Base-by-base conservation (phyloP, 2,113 vertebrate species). In the Accipiter cooperii region DNA sequence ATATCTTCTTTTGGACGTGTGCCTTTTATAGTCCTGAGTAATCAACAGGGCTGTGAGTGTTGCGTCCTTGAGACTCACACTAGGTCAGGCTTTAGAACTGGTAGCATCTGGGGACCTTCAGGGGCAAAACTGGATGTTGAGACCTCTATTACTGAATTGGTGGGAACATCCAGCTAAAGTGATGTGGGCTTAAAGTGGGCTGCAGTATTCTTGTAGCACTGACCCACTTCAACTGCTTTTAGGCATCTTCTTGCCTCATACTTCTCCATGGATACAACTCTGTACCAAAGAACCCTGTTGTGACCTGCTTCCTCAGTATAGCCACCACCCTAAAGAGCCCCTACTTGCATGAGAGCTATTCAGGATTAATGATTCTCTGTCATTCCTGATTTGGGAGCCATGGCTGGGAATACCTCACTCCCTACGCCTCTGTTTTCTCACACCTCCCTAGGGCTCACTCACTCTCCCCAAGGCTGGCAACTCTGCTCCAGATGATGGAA, bases 1-100 rank as follows among this genome's bases (percentile, higher is more conserved):
- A 0, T 22, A 63, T 31, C 61, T 64, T 36, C 57, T 54, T 12
- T 14, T 81, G 47, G n/a, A 29, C 15, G 11, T 0, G 1, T 54
- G 44, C 42, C 31, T 81, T 46, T 36, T 75, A 33, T 9, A 51
- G 46, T n/a, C 38, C 73, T 52, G 47, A 46, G 36, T 46, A 52
- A 33, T 66, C 42, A 33, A 3, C 5, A 49, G 29, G 46, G 33
- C 51, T 75, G 38, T 12, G 17, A 7, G 13, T 25, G 24, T 18
- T 74, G 54, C 2, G 3, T 46, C 71, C 83, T 34, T 42, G 40
- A 71, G 69, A 26, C 3, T 66, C 33, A 33, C 24, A 17, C 20
- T 63, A 63, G 47, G 64, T 55, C 63, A 84, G 63, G 28, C 26
- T 79, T 85, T 73, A 79, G 47, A 60, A 36, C 19, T 80, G 24